Evolutionary conservation across 2,888 invertebrate genomes (phyloP), one percentile per base, ranked within the genome.

Genomic region (Nemapogon koenigi): DNA sequence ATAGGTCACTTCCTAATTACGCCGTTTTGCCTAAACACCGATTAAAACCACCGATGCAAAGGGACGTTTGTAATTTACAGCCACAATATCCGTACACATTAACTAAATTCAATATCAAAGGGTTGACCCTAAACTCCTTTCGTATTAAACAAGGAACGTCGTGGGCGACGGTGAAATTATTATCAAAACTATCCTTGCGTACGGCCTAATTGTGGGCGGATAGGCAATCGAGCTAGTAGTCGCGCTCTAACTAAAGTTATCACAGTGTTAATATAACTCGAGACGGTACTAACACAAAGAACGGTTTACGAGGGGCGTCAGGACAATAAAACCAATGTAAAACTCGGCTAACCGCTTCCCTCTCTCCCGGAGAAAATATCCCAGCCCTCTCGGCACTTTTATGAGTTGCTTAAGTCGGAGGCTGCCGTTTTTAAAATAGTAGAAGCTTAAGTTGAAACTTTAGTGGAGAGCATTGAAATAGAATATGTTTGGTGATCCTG

Each of bases 241-340:
- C 16, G 6, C 47, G 49, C 50, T 51, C 42, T 57, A 49, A 59
- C 59, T 63, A 58, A 66, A 72, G 62, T 70, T 68, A 73, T 67
- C 67, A 62, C 59, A 51, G 57, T 62, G 66, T 67, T 71, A 70
- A 69, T 69, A 64, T 62, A 63, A 64, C 66, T 63, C 60, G 61
- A 68, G 67, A 70, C 56, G 65, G 70, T 65, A 68, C 62, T 62
- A 59, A 59, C 59, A 68, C 64, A 68, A 67, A 63, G 59, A 63
- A 59, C 50, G 59, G 59, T 64, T 64, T 64, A 63, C 62, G 65
- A 67, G 63, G 70, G 69, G 62, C 48, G 54, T 49, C 50, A 52
- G 57, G 60, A 71, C 65, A 73, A 73, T 73, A 75, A 75, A 75
- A 71, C 65, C 69, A 61, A 61, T 68, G 69, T 73, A 68, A 73